Evolutionary conservation across 1,140 invertebrate species (phyloP), one percentile per base, ranked within the genome.

Genomic region (Pseudomyrmex flavicornis): DNA sequence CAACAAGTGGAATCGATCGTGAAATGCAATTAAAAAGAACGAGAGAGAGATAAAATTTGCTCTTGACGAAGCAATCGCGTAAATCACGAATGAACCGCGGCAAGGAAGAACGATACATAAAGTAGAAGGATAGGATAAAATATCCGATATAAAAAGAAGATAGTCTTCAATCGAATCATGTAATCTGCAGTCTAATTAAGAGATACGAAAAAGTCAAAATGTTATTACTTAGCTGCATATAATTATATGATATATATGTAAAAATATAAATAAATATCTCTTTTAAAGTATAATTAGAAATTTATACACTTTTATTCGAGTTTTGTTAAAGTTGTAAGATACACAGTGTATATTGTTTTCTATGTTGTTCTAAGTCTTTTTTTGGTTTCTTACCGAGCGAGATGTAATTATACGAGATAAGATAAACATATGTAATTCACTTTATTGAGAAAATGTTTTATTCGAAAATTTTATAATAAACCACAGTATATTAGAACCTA

Each of bases 1-100:
- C 26, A 4, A 66, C 26, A 4, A 66, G 65, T 56, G 35, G 9
- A 77, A 77, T 77, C 75, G 35, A 77, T 77, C 35, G 75, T 17
- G 35, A 26, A 2, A 68, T 3, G 35, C 63, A 77, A 77, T 77
- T 68, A 77, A 77, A 54, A 68, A 17, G 13, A n/a, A 68, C 52
- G 17, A 35, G 35, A 35, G 13, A 68, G 17, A 68, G 15, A 68
- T 68, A 22, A 77, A 68, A 65, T 68, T 46, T 9, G 2, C 63
- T 35, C 63, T 35, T 2, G 12, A 2, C 9, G 15, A n/a, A 62
- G 12, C 44, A 63, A 66, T 70, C 44, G 7, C 22, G 54, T 17
- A 8, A 7, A 59, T 52, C 48, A n/a, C n/a, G 22, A 76, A 52
- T 1, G 4, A 65, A 65, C 15, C 26, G 15, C 13, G 4, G 35